Conservation (phyloP, 2,113 vertebrate species). For the Misgurnus anguillicaudatus region DNA sequence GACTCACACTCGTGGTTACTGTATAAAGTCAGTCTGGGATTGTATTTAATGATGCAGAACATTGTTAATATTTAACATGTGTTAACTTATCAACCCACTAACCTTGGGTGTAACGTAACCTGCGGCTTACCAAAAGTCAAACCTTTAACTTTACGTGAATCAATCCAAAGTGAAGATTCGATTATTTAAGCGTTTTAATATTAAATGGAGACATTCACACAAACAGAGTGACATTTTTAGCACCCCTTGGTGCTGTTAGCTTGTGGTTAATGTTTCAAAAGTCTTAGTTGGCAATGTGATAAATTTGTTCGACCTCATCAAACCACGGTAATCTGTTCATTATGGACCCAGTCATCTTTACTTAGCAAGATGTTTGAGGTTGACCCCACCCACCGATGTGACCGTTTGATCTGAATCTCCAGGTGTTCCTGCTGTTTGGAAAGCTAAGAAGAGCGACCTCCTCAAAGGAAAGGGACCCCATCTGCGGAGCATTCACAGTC, state of each 20-base stretch:
- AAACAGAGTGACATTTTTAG: not conserved
- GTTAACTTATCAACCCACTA: not conserved
- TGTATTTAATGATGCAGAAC: not conserved
- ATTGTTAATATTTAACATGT: conserved; percentile 13
- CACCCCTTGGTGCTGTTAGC: not conserved
- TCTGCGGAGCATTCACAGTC: conserved; percentile 9
- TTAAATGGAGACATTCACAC: no score
- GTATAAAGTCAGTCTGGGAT: not conserved
- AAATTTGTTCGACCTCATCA: conserved; percentile 1
- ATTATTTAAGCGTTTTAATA: no score
- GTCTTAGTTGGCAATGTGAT: not conserved
- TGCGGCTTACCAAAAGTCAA: no score
- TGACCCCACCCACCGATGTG: no score
- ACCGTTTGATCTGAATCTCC: conserved; percentile 26
- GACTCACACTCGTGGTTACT: not conserved
- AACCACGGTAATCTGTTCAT: not conserved
- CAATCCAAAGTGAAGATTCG: no score
- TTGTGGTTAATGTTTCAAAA: not conserved
- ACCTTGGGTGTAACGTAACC: not conserved
- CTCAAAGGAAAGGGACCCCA: not conserved
- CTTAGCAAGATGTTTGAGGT: not conserved
- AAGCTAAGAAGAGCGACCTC: not conserved
- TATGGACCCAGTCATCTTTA: not conserved
- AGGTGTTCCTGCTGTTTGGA: conserved; percentile 30
- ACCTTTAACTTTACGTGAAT: no score